phyloP scores from a whole-genome alignment of 2,797 vertebrate genomes.

The Rousettus madagascariensis region DNA sequence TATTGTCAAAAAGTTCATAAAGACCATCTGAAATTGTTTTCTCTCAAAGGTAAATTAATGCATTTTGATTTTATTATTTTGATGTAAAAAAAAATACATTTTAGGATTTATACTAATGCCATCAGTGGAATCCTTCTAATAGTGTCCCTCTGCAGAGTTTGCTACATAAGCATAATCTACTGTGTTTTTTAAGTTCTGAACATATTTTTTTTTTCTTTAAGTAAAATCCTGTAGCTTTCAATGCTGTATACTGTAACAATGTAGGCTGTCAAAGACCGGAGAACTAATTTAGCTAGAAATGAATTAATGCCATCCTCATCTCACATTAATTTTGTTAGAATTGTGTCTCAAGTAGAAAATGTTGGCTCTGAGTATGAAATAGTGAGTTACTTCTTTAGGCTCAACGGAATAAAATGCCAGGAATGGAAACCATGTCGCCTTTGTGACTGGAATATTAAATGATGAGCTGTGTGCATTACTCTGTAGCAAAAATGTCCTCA shows the following conservation, averaged over 20 bases:
- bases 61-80: slow-evolving; percentile 73
- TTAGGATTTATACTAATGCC: slow-evolving; percentile 53
- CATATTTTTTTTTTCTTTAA: background rate
- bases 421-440: slow-evolving; percentile 69
- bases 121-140: slow-evolving; percentile 58
- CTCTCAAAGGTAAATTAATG: slow-evolving; percentile 70
- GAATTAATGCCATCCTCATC: slow-evolving; percentile 77
- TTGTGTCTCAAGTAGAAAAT: slow-evolving; percentile 81
- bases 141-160: slow-evolving; percentile 50
- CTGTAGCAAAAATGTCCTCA: background rate
- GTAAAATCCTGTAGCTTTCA: slow-evolving; percentile 63
- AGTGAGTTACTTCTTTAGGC: slow-evolving; percentile 77
- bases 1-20: slow-evolving; percentile 51
- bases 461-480: slow-evolving; percentile 39
- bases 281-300: slow-evolving; percentile 80
- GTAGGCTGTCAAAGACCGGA: slow-evolving; percentile 78
- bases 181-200: slow-evolving; percentile 44
- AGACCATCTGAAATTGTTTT: slow-evolving; percentile 53
- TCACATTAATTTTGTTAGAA: slow-evolving; percentile 81
- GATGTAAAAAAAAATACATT: slow-evolving; percentile 60
- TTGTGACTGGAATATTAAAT: slow-evolving; percentile 80
- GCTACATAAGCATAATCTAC: slow-evolving; percentile 50
- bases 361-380: slow-evolving; percentile 72
- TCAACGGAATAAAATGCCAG: slow-evolving; percentile 79
- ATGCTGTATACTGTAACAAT: slow-evolving; percentile 59